Base-by-base conservation (phyloP, 1,140 invertebrate genomes). In the Diachasma alloeum region DNA sequence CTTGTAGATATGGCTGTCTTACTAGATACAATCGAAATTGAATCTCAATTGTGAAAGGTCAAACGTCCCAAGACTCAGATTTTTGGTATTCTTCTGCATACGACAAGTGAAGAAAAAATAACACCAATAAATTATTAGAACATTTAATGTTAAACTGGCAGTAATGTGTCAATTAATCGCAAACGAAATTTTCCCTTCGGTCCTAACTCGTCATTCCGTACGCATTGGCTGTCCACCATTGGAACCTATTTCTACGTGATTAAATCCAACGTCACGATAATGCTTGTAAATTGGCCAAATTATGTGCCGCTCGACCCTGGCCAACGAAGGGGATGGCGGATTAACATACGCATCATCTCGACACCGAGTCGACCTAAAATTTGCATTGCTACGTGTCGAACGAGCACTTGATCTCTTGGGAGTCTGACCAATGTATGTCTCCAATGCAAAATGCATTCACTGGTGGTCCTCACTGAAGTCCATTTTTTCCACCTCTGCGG, bases 261-360 rank as follows among this genome's bases (percentile, higher is more conserved):
- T 87, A 88, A 88, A 87, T 86, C 83, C 83, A 83, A 85, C 85
- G 84, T 77, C 71, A 80, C 81, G 85, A 88, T 89, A 88, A 87
- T 87, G 86, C 85, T 89, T 88, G 87, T 88, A 89, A 88, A 89
- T 89, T 88, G 84, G 86, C 83, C 83, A 82, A 89, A 88, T 88
- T 89, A 88, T 89, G 86, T 83, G 82, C 73, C 80, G 46, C 22
- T 48, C 46, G 26, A 59, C 67, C 42, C 9, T 44, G 37, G 53
- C 19, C 17, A 59, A 44, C 74, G 83, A 82, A 79, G 81, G 81
- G 80, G 80, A 81, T 81, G 44, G 77, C 81, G 83, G 83, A 88
- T 89, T 88, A 88, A 88, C 88, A 87, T 85, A 83, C 85, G 81
- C 87, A 85, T 88, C 88, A 87, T 82, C 81, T 83, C 74, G 79